A percentile compares a stretch with the other conserved stretches of the same genome.
Evolutionary conservation across 2,113 vertebrate genomes (phyloP).

Genomic region (Rhea pennata): DNA sequence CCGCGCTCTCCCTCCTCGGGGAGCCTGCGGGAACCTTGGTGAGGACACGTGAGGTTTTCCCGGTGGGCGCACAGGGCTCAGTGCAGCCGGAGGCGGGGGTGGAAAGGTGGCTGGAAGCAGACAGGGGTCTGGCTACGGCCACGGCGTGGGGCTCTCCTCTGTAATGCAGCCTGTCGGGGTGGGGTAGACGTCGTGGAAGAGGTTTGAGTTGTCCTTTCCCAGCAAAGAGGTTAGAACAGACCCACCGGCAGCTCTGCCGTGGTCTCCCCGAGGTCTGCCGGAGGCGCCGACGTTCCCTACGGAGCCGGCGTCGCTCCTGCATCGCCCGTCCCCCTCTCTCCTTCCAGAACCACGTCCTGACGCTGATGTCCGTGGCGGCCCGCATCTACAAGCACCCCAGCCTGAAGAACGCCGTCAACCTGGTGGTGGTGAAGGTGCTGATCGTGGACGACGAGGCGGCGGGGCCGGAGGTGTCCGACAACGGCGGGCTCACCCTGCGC

Average conservation of each 20-base stretch:
- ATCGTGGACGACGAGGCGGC: conserved; percentile 83
- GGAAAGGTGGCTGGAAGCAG: rapidly evolving
- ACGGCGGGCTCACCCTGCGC: conserved; percentile 87
- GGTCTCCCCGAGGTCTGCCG: too few relatives aligned
- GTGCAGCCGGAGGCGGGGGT: background rate
- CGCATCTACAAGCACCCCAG: conserved; percentile 94
- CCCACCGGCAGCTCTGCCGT: too few relatives aligned
- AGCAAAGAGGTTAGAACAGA: background rate
- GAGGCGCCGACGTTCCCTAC: too few relatives aligned
- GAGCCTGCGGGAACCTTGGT: background rate
- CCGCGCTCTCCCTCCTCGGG: too few relatives aligned
- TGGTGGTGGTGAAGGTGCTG: conserved; percentile 93
- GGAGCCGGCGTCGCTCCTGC: too few relatives aligned
- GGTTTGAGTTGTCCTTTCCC: background rate
- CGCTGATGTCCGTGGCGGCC: conserved; percentile 89
- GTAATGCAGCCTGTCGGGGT: rapidly evolving
- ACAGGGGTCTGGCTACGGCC: too few relatives aligned
- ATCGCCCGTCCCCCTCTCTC: background rate
- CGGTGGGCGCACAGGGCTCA: background rate
- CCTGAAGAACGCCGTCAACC: conserved; percentile 88
- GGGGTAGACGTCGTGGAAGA: background rate
- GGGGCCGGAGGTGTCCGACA: conserved; percentile 88
- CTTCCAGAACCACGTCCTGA: conserved; percentile 89
- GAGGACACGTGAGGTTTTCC: background rate
- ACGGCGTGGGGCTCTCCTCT: background rate